These are phyloP conservation scores for Enhydra lutris DNA, from an alignment of 2,113 vertebrate species.

Conservation along the genomic window DNA sequence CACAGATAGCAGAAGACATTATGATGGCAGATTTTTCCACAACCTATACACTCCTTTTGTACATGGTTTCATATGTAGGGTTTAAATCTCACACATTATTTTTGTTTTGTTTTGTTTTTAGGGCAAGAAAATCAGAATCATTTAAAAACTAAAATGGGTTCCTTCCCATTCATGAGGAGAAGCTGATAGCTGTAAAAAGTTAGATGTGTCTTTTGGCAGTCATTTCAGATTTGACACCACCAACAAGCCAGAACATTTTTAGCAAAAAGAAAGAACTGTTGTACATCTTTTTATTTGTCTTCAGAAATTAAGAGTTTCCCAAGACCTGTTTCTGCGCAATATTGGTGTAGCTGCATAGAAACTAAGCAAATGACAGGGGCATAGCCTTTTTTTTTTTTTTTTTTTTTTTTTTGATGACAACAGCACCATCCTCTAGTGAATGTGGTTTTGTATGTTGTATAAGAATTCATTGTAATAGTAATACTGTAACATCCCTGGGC, in stretches of 20 bases:
- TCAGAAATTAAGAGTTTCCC: slow-evolving; percentile 80
- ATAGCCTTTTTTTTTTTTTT: slow-evolving; percentile 63
- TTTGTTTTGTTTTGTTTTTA: slow-evolving; percentile 67
- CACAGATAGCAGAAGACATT: slow-evolving; percentile 76
- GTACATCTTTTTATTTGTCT: slow-evolving; percentile 76
- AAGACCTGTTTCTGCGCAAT: slow-evolving; percentile 69
- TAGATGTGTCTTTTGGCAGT: slow-evolving; percentile 61
- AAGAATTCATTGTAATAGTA: not conserved
- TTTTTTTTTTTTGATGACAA: slow-evolving; percentile 49
- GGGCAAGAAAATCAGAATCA: slow-evolving; percentile 51
- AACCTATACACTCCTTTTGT: slow-evolving; percentile 44
- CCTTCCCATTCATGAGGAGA: slow-evolving; percentile 64
- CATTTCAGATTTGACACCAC: slow-evolving; percentile 66
- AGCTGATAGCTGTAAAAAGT: slow-evolving; percentile 60
- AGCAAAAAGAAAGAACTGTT: slow-evolving; percentile 72
- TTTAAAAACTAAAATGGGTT: not conserved
- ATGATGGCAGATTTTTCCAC: slow-evolving; percentile 69
- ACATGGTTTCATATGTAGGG: slow-evolving; percentile 62
- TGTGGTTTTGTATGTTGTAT: slow-evolving; percentile 23
- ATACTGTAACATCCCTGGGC: not conserved
- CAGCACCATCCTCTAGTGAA: slow-evolving; percentile 53
- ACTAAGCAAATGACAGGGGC: slow-evolving; percentile 65
- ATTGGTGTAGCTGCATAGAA: slow-evolving; percentile 65
- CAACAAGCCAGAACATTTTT: slow-evolving; percentile 69
- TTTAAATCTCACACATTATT: slow-evolving; percentile 58